Conservation (phyloP, 2,888 invertebrate species). For the Drosophila acutilabella region DNA sequence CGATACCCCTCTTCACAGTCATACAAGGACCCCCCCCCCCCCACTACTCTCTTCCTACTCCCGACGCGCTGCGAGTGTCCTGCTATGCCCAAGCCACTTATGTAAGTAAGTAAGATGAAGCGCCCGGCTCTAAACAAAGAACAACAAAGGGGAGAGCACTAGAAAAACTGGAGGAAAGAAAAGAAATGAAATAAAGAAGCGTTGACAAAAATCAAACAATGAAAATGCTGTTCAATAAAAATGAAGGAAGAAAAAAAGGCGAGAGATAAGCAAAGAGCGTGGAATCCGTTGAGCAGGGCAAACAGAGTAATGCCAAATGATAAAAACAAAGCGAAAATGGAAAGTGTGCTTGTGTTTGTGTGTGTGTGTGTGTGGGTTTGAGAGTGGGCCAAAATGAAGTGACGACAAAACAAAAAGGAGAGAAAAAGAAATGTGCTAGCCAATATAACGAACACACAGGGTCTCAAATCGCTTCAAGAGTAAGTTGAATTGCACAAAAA, state of each 20-base stretch:
- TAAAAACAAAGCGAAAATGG: conserved; percentile 57
- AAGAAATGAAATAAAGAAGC: conserved; percentile 45
- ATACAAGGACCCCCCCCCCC: neutral
- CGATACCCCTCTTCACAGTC: neutral
- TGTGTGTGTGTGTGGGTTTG: conserved; percentile 33
- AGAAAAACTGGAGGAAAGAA: conserved; percentile 22
- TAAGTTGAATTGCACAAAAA: conserved; percentile 40
- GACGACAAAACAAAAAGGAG: conserved; percentile 37
- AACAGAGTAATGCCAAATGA: conserved; percentile 55
- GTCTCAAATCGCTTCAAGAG: conserved; percentile 35
- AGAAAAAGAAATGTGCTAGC: conserved; percentile 55
- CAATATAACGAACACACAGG: conserved; percentile 60
- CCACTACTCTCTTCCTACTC: too few species aligned
- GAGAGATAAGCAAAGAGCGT: conserved; percentile 61
- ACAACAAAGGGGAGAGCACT: conserved; percentile 48
- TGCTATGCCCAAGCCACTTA: conserved; percentile 54
- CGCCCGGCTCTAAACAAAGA: conserved; percentile 52
- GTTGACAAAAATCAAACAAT: conserved; percentile 79
- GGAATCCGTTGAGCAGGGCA: conserved; percentile 43
- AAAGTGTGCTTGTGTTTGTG: conserved; percentile 40
- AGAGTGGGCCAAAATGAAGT: conserved; percentile 63
- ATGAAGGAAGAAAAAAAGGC: conserved; percentile 21
- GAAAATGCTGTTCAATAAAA: conserved; percentile 72
- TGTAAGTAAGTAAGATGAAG: conserved; percentile 66
- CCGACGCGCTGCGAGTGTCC: neutral